phyloP scores from a whole-genome alignment of 2,797 vertebrate genomes.

The Ispidina picta region DNA sequence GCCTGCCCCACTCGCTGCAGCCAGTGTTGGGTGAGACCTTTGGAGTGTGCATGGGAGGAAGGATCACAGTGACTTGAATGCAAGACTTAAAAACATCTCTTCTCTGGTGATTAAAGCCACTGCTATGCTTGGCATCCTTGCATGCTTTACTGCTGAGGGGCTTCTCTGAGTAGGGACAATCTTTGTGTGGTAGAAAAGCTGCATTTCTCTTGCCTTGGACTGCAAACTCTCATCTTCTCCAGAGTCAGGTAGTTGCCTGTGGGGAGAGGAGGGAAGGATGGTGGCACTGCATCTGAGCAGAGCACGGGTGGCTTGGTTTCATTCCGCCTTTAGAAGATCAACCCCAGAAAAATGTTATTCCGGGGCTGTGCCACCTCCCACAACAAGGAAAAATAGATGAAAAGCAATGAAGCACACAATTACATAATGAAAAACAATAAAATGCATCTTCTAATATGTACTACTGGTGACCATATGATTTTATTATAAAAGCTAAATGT shows the following conservation, averaged over 20 bases:
- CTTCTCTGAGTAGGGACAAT: neutral
- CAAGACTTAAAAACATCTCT: neutral
- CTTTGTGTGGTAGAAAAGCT: neutral
- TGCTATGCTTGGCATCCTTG: neutral
- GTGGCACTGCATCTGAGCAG: neutral
- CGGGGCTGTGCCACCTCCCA: slow-evolving; percentile 67
- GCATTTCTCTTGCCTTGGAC: neutral
- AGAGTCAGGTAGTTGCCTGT: neutral
- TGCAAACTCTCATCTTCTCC: neutral
- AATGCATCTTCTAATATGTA: slow-evolving; percentile 64
- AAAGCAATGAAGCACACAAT: slow-evolving; percentile 77
- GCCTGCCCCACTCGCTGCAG: rapidly evolving
- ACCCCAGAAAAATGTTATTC: slow-evolving; percentile 54
- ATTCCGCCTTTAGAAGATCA: neutral
- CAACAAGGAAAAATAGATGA: slow-evolving; percentile 53
- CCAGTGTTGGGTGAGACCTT: rapidly evolving
- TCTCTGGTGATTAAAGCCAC: neutral
- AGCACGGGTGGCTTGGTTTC: neutral
- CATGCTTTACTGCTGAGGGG: neutral
- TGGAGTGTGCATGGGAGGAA: rapidly evolving
- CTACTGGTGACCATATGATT: slow-evolving; percentile 70
- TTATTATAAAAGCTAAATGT: slow-evolving; percentile 73
- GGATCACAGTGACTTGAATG: rapidly evolving
- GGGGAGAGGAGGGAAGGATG: neutral
- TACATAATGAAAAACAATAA: slow-evolving; percentile 82